These are phyloP conservation scores for Scolopax mira DNA, from an alignment of 2,113 vertebrate species.

Conservation along the genomic window DNA sequence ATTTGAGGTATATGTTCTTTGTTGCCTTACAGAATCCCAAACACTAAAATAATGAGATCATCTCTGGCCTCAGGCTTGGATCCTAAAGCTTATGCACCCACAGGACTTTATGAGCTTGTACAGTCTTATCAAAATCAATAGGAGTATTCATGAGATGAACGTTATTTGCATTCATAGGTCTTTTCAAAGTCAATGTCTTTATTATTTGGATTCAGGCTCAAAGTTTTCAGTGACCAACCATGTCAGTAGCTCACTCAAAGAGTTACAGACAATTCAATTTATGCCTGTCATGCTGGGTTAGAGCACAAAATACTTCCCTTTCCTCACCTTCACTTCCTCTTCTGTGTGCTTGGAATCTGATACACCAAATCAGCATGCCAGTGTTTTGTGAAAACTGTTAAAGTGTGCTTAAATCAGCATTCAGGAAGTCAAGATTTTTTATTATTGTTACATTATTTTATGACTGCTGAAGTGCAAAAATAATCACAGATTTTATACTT, in stretches of 20 bases:
- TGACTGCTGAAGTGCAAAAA: neutral
- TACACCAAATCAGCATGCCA: neutral
- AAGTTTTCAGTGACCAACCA: neutral
- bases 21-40: neutral
- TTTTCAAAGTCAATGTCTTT: neutral
- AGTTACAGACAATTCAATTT: neutral
- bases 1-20: neutral
- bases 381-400: neutral
- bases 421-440: neutral
- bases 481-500: neutral
- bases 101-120: neutral
- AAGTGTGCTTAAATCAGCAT: neutral
- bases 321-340: neutral
- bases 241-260: neutral
- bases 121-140: neutral
- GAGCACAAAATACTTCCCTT: neutral
- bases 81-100: neutral
- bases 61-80: neutral
- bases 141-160: neutral
- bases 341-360: neutral
- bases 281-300: neutral
- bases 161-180: constrained; percentile 1
- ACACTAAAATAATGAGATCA: neutral
- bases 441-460: neutral
- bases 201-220: neutral